These are phyloP conservation scores for Willowsia nigromaculata DNA, from an alignment of 2,888 invertebrate species.

Conservation along the genomic window DNA sequence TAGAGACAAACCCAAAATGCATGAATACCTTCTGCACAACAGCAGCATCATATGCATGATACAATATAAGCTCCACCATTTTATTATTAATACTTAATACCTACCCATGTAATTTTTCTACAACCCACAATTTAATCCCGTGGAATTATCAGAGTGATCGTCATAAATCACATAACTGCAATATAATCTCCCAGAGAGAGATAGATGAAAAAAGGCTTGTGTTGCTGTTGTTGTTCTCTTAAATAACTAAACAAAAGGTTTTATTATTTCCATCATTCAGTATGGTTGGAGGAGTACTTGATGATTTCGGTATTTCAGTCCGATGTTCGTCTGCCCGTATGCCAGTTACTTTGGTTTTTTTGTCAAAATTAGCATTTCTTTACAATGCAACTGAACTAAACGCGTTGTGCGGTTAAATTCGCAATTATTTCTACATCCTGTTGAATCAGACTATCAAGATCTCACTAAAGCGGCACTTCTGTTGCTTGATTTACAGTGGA, in stretches of 20 bases:
- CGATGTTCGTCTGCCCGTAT: not conserved
- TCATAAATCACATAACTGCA: conserved; percentile 63
- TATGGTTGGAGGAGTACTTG: too few species aligned
- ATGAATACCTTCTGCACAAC: not conserved
- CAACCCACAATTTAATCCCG: conserved; percentile 58
- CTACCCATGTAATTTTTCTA: conserved; percentile 26
- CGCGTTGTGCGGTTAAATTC: too few species aligned
- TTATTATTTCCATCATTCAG: too few species aligned
- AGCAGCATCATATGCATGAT: not conserved
- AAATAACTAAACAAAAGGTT: too few species aligned
- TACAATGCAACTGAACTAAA: not conserved
- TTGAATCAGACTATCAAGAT: too few species aligned
- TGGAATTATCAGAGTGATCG: conserved; percentile 55
- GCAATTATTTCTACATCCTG: too few species aligned
- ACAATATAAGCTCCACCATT: not conserved
- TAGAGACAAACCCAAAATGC: not conserved
- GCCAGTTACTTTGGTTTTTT: conserved; percentile 9
- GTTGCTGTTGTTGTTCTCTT: not conserved
- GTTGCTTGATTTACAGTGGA: not conserved
- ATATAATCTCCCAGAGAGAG: conserved; percentile 37
- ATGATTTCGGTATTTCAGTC: too few species aligned
- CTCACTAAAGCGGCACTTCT: not conserved
- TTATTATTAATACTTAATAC: not conserved
- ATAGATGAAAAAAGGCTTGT: not conserved
- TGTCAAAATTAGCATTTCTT: too few species aligned